Conservation (phyloP, 1,140 invertebrate species). For the Archegozetes longisetosus region DNA sequence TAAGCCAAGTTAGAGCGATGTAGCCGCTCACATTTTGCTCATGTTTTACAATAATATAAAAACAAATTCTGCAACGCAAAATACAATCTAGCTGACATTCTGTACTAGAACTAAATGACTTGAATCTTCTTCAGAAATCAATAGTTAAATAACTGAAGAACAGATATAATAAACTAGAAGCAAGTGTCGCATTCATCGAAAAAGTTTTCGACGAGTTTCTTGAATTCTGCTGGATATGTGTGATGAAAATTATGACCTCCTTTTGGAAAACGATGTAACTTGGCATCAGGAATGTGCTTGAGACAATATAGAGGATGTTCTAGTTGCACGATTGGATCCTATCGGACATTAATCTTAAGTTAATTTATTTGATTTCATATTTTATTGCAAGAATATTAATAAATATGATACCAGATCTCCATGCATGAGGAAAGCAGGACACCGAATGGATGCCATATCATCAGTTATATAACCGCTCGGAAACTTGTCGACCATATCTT, state of each 20-base stretch:
- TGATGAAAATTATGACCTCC: slow-evolving; percentile 73
- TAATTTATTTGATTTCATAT: not conserved
- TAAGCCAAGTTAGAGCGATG: too few relatives aligned
- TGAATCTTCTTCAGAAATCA: too few relatives aligned
- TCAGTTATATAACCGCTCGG: not conserved
- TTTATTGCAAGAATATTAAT: not conserved
- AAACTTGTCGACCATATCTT: not conserved
- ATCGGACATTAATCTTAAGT: not conserved
- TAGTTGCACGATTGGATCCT: slow-evolving; percentile 50
- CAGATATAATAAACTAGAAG: too few relatives aligned
- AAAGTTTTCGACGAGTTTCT: slow-evolving; percentile 52
- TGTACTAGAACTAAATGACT: too few relatives aligned
- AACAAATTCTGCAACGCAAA: too few relatives aligned
- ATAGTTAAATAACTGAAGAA: too few relatives aligned
- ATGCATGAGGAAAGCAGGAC: not conserved
- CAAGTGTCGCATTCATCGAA: slow-evolving; percentile 26
- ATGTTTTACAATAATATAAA: too few relatives aligned
- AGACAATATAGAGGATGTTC: slow-evolving; percentile 54
- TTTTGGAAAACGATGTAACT: slow-evolving; percentile 54
- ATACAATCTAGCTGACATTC: too few relatives aligned
- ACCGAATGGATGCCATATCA: not conserved
- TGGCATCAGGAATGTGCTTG: slow-evolving; percentile 43
- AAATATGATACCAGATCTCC: not conserved
- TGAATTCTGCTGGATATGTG: slow-evolving; percentile 59
- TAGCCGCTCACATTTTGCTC: too few relatives aligned